Percentiles rank a stretch among this genome's conserved stretches.
Conservation (phyloP, 1,140 invertebrate genomes). For the Trichonephila inaurata region DNA sequence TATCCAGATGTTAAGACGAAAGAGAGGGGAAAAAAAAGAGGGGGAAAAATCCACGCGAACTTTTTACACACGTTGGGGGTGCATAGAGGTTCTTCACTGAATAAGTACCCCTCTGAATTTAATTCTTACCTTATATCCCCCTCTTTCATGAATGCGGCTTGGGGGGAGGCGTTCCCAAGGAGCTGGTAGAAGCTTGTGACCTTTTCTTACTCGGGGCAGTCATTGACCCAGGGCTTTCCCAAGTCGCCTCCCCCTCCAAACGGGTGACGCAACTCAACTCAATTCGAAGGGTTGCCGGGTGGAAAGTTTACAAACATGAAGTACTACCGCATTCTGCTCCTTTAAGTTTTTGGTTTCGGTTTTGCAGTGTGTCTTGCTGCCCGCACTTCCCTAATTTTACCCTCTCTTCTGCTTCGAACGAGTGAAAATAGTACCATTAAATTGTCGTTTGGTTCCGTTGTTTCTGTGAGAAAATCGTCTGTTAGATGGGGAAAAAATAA, state of each 20-base stretch:
- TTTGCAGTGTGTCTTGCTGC: not conserved
- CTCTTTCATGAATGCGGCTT: not conserved
- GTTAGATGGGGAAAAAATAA: not conserved
- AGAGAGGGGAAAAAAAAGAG: not conserved
- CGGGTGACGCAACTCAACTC: not conserved
- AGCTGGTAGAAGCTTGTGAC: constrained; percentile 11
- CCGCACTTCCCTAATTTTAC: not conserved
- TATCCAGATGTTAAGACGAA: constrained; percentile 2
- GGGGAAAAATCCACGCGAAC: not conserved
- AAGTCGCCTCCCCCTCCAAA: not conserved
- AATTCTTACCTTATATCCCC: constrained; percentile 9
- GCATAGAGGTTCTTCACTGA: not conserved
- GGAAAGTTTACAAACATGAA: constrained; percentile 43
- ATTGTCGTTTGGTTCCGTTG: not conserved
- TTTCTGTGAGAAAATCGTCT: not conserved
- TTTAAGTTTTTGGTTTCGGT: constrained; percentile 40
- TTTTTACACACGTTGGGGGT: constrained; percentile 12
- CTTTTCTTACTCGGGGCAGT: constrained; percentile 39
- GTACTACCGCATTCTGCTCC: not conserved
- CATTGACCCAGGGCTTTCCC: constrained; percentile 27
- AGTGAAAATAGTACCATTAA: not conserved
- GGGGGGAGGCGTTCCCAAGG: constrained; percentile 29
- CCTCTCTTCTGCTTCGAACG: not conserved
- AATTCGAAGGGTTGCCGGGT: not conserved
- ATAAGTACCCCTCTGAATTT: constrained; percentile 33